Evolutionary conservation across 2,888 invertebrate genomes (phyloP).

Genomic region (Bombylius major): DNA sequence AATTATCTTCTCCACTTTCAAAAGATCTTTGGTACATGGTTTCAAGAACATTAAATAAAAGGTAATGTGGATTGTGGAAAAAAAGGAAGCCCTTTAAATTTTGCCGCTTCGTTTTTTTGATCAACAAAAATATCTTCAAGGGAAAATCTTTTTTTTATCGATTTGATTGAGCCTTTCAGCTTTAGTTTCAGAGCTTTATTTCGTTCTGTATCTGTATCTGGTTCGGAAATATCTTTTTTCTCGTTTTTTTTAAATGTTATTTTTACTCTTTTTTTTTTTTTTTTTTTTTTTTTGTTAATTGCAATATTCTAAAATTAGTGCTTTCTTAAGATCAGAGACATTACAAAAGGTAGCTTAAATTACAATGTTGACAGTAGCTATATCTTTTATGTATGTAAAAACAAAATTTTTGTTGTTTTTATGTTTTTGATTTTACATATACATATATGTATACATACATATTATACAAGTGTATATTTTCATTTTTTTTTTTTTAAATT

Average conservation of each 20-base stretch:
- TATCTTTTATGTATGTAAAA: too few species aligned
- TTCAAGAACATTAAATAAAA: background rate
- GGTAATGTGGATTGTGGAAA: background rate
- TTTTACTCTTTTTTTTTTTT: too few species aligned
- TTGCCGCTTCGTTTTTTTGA: background rate
- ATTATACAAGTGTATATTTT: too few species aligned
- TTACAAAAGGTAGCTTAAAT: too few species aligned
- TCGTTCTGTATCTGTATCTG: background rate
- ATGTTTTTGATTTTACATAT: too few species aligned
- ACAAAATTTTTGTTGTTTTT: too few species aligned
- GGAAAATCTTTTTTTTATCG: background rate
- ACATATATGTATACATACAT: too few species aligned
- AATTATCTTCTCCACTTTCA: constrained; percentile 5
- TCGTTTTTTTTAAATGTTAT: background rate
- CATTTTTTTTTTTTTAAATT: too few species aligned
- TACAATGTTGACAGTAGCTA: too few species aligned
- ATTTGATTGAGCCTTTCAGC: background rate
- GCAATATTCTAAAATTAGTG: too few species aligned
- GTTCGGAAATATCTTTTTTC: background rate
- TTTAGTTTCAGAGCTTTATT: background rate
- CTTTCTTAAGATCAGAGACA: too few species aligned
- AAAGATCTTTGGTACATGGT: background rate
- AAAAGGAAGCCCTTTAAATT: background rate
- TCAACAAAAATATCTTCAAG: background rate
- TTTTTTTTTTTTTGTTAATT: background rate